Conservation (phyloP, 2,888 invertebrate species). For the Pseudococcus longispinus region DNA sequence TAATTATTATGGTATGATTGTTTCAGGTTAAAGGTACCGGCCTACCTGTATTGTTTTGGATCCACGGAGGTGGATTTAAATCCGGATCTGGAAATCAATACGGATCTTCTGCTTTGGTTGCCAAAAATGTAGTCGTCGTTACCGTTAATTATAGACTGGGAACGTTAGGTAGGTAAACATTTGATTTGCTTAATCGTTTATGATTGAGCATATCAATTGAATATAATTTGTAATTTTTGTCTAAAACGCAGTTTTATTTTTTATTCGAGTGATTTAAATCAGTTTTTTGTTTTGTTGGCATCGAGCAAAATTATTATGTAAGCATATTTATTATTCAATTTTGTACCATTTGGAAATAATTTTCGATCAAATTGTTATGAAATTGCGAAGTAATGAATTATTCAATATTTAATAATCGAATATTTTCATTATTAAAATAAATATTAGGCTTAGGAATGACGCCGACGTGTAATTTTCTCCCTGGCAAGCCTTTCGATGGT, state of each 20-base stretch:
- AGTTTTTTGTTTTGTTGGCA: too few relatives aligned
- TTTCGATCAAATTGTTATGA: too few relatives aligned
- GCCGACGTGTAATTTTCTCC: neutral
- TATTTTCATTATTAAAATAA: too few relatives aligned
- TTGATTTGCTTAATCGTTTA: neutral
- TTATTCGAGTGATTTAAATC: too few relatives aligned
- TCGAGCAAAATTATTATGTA: too few relatives aligned
- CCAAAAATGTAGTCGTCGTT: constrained; percentile 75
- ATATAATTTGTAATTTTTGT: too few relatives aligned
- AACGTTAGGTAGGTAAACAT: constrained; percentile 66
- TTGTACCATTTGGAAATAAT: too few relatives aligned
- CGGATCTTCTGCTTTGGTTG: constrained; percentile 71
- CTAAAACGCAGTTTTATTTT: too few relatives aligned
- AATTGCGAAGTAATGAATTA: neutral
- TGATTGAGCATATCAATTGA: too few relatives aligned
- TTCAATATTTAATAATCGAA: too few relatives aligned
- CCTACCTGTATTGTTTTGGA: constrained; percentile 77
- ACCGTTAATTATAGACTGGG: constrained; percentile 80
- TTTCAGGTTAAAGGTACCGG: constrained; percentile 47
- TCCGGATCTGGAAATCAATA: constrained; percentile 78
- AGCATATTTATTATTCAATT: too few relatives aligned
- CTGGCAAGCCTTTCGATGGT: neutral
- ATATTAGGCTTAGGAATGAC: neutral
- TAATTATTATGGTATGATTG: neutral
- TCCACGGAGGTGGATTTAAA: constrained; percentile 80